phyloP scores from a whole-genome alignment of 23 tunicate genomes.

The Trididemnum clinides region DNA sequence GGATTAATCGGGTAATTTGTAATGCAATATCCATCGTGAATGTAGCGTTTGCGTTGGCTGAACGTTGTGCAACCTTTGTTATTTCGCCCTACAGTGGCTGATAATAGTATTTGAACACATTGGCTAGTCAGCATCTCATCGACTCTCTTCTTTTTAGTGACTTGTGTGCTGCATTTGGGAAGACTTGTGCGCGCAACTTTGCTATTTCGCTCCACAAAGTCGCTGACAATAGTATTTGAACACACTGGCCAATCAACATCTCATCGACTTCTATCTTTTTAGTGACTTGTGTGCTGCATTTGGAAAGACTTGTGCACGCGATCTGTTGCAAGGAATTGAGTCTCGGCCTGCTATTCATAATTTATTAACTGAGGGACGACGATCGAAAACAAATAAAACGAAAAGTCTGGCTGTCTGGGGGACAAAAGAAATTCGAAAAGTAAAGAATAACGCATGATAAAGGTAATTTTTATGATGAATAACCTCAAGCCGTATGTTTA shows the following conservation, averaged over 20 bases:
- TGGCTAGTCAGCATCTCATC: too few species aligned
- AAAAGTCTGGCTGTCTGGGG: conserved; percentile 86
- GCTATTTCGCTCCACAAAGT: neutral
- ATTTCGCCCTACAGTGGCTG: neutral
- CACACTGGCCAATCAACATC: too few species aligned
- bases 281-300: conserved; percentile 86
- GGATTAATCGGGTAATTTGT: conserved; percentile 90
- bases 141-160: conserved; percentile 55
- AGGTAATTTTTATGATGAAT: too few species aligned
- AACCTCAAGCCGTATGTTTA: too few species aligned
- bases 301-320: conserved; percentile 46
- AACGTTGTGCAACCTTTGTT: too few species aligned
- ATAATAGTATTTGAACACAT: too few species aligned
- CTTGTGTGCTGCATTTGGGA: conserved; percentile 77
- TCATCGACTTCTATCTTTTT: too few species aligned
- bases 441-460: conserved; percentile 38
- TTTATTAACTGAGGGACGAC: conserved; percentile 72
- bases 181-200: conserved; percentile 27
- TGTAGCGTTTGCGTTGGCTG: too few species aligned
- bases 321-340: conserved; percentile 46
- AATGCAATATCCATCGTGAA: too few species aligned
- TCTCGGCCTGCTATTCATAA: conserved; percentile 47
- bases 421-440: conserved; percentile 79
- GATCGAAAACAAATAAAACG: conserved; percentile 78
- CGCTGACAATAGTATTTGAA: too few species aligned